Conservation (phyloP, 2,113 vertebrate species). For the Probosciger aterrimus region DNA sequence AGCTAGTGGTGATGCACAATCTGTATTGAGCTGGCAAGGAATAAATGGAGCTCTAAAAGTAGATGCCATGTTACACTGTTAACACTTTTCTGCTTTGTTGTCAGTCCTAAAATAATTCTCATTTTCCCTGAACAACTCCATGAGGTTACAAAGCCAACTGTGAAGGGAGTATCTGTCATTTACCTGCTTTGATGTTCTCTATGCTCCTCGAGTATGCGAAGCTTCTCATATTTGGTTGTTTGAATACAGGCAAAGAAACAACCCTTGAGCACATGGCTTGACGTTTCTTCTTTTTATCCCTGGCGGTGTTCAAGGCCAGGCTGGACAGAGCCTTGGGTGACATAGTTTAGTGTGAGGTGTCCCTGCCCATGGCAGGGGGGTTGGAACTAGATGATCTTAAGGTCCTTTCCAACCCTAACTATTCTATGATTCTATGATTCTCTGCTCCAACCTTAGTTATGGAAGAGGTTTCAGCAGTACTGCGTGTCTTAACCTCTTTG, state of each 20-base stretch:
- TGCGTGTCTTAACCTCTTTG: rapidly evolving
- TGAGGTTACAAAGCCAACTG: neutral
- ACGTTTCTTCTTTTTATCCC: neutral
- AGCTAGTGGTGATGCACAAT: neutral
- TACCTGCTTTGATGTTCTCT: neutral
- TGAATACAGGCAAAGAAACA: neutral
- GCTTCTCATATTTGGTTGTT: neutral
- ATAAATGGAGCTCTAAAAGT: neutral
- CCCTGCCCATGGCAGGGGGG: too few relatives aligned
- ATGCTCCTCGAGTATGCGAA: neutral
- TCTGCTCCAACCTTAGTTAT: neutral
- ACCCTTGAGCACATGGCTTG: rapidly evolving
- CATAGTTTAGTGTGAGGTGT: too few relatives aligned
- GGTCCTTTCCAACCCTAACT: too few relatives aligned
- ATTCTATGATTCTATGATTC: neutral
- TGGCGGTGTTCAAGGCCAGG: too few relatives aligned
- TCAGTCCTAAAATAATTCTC: neutral
- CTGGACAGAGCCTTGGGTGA: too few relatives aligned
- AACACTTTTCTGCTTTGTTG: neutral
- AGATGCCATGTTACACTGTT: neutral
- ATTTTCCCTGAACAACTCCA: neutral
- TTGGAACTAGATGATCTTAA: too few relatives aligned
- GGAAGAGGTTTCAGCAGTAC: neutral
- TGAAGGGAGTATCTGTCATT: neutral
- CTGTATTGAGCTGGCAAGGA: neutral